These are phyloP conservation scores for Scaptomyza reducta DNA, from an alignment of 2,888 invertebrate species.

Conservation along the genomic window DNA sequence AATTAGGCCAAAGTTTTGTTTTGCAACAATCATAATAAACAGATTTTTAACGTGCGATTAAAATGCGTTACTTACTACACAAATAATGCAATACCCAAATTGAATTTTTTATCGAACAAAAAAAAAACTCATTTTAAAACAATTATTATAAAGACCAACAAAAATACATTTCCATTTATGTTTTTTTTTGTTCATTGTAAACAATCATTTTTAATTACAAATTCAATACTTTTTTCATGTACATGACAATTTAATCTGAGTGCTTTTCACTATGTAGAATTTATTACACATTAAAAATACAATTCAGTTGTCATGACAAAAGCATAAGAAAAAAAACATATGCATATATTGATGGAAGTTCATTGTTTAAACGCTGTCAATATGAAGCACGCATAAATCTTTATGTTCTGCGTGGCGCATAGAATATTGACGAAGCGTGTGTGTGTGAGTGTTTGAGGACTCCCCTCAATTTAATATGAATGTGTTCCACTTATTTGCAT, in stretches of 20 bases:
- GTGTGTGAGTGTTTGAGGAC: not conserved
- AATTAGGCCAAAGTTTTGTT: slow-evolving; percentile 37
- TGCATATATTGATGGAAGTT: slow-evolving; percentile 43
- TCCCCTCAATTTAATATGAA: slow-evolving; percentile 36
- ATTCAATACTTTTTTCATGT: not conserved
- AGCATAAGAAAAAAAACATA: not conserved
- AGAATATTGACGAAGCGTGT: slow-evolving; percentile 10
- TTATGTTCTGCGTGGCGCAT: slow-evolving; percentile 23
- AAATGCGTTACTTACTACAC: slow-evolving; percentile 12
- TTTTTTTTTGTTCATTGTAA: not conserved
- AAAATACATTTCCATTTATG: not conserved
- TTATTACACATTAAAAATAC: slow-evolving; percentile 36
- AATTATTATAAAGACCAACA: not conserved
- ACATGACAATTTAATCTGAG: not conserved
- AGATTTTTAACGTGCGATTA: slow-evolving; percentile 22
- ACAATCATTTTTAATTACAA: not conserved
- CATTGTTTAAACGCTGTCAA: slow-evolving; percentile 74
- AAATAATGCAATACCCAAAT: not conserved
- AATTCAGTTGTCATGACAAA: slow-evolving; percentile 61
- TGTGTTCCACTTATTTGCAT: slow-evolving; percentile 74
- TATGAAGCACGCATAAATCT: slow-evolving; percentile 70
- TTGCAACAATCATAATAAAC: slow-evolving; percentile 27
- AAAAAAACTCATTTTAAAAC: not conserved
- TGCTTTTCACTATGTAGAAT: slow-evolving; percentile 6
- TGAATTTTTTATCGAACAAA: not conserved